Evolutionary conservation across 2,888 invertebrate genomes (phyloP), one percentile per base, ranked within the genome.

Genomic region (Omphaloscelis lunosa): DNA sequence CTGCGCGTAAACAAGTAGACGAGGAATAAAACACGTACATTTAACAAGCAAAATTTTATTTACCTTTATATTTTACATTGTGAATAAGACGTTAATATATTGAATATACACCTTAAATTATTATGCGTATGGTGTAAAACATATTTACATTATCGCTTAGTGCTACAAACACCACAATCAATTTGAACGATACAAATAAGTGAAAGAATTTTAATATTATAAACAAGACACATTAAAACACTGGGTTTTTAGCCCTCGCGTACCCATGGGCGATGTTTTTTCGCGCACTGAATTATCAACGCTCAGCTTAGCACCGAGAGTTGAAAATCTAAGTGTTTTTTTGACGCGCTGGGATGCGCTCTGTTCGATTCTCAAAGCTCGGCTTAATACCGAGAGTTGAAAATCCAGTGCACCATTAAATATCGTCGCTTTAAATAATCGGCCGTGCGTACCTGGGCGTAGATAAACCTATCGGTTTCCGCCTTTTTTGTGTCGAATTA

Each of bases 21-120:
- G 15, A 27, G 58, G 27, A 58, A 58, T 27, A 58, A 58, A 58
- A 58, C 58, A 27, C 58, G 58, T 27, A 58, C 20, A 61, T 29
- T 59, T 59, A 61, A 95, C 95, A 95, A 95, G 95, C 95, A 95
- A 95, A 95, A 94, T 94, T 94, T 92, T 94, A 93, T 94, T 94
- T 92, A 91, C 85, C 88, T 85, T 92, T 90, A 90, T 92, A 92
- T 89, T 91, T 94, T 94, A 95, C 94, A 93, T 92, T 92, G 94
- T 94, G 94, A 93, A 91, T 94, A 93, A 92, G 92, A 93, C 90
- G 90, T 91, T 84, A 82, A 82, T 82, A 87, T 88, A 89, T 92
- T 93, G 91, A 92, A 93, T 93, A 93, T 92, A 93, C 93, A 93
- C 87, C 91, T 92, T 93, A 93, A 90, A 86, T 90, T 86, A 88